These are phyloP conservation scores for Setophaga coronata DNA, from an alignment of 2,113 vertebrate genomes.

Conservation along the genomic window DNA sequence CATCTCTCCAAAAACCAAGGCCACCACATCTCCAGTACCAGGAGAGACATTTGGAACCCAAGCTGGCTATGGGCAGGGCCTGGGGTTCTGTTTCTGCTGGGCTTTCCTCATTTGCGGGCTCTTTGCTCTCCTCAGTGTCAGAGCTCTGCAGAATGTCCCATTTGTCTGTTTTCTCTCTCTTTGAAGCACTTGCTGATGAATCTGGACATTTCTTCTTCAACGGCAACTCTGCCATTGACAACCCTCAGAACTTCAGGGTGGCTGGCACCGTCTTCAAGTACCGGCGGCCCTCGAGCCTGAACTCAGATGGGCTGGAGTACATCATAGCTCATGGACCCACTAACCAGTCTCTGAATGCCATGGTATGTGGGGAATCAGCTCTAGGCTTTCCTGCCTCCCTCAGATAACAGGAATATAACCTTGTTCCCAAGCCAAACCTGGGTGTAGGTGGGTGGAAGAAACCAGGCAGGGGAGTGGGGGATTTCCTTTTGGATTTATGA, in stretches of 20 bases:
- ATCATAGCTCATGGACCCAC: constrained; percentile 89
- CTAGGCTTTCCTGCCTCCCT: not conserved
- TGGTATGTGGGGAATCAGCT: constrained; percentile 71
- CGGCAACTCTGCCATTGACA: constrained; percentile 85
- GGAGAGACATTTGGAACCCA: not conserved
- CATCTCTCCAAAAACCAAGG: not conserved
- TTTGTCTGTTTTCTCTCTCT: not conserved
- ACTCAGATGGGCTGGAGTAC: constrained; percentile 87
- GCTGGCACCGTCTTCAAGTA: constrained; percentile 90
- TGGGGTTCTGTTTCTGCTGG: not conserved
- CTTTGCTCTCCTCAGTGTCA: not conserved
- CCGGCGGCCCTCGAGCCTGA: constrained; percentile 78
- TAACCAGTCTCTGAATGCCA: constrained; percentile 84
- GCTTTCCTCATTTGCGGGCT: not conserved
- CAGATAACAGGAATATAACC: not conserved
- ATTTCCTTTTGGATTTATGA: not conserved
- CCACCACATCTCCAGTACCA: not conserved
- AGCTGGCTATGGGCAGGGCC: not conserved
- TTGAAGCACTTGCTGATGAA: constrained; percentile 85
- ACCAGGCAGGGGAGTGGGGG: not conserved
- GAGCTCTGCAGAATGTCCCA: not conserved
- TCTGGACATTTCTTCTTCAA: constrained; percentile 88
- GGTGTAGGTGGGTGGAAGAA: not conserved
- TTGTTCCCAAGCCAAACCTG: not conserved
- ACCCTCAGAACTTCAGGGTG: constrained; percentile 87